A percentile compares a stretch with the other conserved stretches of the same genome.
Evolutionary conservation across 2,797 vertebrate genomes (phyloP).

Genomic region (Cossypha dichroa): DNA sequence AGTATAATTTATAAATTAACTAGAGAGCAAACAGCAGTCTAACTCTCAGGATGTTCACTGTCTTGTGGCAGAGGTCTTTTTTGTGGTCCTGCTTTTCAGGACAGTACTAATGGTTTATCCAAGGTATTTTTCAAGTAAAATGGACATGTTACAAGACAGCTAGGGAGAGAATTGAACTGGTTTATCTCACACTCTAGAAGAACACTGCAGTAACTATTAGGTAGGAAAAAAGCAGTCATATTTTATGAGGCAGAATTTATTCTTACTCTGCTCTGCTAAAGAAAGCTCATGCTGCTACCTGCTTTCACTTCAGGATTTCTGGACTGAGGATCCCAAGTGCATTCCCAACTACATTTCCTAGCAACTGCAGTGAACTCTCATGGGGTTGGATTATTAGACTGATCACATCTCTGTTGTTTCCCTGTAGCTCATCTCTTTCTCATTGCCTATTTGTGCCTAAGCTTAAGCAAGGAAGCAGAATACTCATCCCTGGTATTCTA

Average conservation of each 20-base stretch:
- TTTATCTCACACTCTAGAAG: background rate
- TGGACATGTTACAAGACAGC: background rate
- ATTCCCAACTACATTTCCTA: background rate
- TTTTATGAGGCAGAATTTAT: background rate
- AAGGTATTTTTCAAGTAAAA: background rate
- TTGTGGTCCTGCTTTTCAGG: background rate
- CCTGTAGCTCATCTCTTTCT: background rate
- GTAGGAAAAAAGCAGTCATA: background rate
- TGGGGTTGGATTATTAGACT: background rate
- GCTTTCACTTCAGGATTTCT: background rate
- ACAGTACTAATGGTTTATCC: background rate
- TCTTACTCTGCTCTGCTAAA: background rate
- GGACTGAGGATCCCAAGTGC: background rate
- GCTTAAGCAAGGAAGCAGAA: background rate
- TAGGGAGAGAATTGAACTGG: background rate
- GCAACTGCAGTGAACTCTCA: background rate
- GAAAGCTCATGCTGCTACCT: background rate
- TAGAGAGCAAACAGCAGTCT: background rate
- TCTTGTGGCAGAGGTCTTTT: background rate
- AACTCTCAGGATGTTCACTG: background rate
- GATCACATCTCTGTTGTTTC: background rate
- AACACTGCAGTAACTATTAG: background rate
- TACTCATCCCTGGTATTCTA: background rate
- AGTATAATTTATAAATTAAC: background rate
- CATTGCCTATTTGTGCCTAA: background rate